Evolutionary conservation across 2,888 invertebrate genomes (phyloP).

Genomic region (Pilophorus perplexus): DNA sequence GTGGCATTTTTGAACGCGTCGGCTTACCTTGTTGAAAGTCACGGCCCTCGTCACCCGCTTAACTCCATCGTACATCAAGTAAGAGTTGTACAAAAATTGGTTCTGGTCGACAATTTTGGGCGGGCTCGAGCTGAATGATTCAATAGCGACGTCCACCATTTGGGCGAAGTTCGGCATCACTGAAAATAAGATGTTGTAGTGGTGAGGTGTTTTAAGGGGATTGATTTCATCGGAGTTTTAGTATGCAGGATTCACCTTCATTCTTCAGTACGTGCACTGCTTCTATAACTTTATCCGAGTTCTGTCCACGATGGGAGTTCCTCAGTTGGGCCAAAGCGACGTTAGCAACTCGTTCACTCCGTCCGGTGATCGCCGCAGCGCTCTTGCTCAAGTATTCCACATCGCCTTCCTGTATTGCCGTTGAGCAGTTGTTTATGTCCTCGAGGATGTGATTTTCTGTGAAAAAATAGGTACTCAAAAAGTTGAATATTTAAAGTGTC

Average conservation of each 20-base stretch:
- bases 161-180: constrained; percentile 21
- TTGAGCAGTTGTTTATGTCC: constrained; percentile 24
- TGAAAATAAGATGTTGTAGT: constrained; percentile 2
- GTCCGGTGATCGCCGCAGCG: constrained; percentile 5
- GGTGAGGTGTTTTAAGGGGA: not conserved
- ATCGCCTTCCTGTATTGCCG: constrained; percentile 18
- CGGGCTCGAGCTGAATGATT: not conserved
- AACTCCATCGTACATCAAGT: constrained; percentile 24
- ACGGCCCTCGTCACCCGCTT: constrained; percentile 16
- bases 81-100: constrained; percentile 14
- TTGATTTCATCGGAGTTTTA: not conserved
- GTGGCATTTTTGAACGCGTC: too few relatives aligned
- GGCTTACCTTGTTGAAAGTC: constrained; percentile 1
- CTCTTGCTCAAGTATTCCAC: not conserved
- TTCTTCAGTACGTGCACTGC: constrained; percentile 19
- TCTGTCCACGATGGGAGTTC: constrained; percentile 1
- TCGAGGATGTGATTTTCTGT: constrained; percentile 21
- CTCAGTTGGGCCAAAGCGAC: constrained; percentile 16
- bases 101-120: constrained; percentile 7
- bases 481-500: too few relatives aligned
- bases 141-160: constrained; percentile 18
- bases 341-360: constrained; percentile 17
- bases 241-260: constrained; percentile 13
- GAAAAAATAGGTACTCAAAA: too few relatives aligned
- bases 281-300: constrained; percentile 1